Percentiles rank a stretch among this genome's conserved stretches.
Conservation (phyloP, 2,888 invertebrate species). For the Sinelater perroti region DNA sequence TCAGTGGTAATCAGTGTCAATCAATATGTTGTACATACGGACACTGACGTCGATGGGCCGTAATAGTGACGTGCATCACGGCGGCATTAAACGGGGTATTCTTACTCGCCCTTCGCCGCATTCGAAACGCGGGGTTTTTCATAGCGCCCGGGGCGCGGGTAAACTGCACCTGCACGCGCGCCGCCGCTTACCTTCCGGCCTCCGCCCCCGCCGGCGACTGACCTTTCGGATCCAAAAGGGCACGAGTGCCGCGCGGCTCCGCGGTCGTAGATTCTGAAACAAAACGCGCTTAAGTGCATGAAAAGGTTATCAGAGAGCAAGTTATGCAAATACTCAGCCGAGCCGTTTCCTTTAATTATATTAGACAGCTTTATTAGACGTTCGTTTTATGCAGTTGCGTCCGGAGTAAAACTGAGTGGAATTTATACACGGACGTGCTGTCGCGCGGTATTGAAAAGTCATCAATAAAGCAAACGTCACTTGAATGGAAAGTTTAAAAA, state of each 20-base stretch:
- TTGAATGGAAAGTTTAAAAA: too few relatives aligned
- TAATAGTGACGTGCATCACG: constrained; percentile 35
- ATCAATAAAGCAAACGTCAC: constrained; percentile 14
- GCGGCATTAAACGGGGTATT: constrained; percentile 28
- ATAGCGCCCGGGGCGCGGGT: constrained; percentile 1
- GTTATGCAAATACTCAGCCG: too few relatives aligned
- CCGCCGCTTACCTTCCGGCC: not conserved
- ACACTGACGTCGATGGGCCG: constrained; percentile 40
- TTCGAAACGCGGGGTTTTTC: constrained; percentile 20
- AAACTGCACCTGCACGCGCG: constrained; percentile 1
- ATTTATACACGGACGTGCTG: not conserved
- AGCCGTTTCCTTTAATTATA: too few relatives aligned
- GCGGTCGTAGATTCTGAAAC: not conserved
- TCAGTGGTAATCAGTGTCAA: constrained; percentile 45
- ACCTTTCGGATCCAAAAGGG: not conserved
- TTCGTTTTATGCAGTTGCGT: too few relatives aligned
- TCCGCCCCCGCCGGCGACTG: not conserved
- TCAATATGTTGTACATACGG: constrained; percentile 36
- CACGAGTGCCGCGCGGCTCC: too few relatives aligned
- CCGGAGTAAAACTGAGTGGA: not conserved
- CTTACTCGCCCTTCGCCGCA: constrained; percentile 21
- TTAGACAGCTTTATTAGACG: too few relatives aligned
- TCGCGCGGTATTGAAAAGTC: not conserved
- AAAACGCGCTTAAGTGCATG: too few relatives aligned
- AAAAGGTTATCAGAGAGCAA: too few relatives aligned